Evolutionary conservation across 2,797 vertebrate species (phyloP).

Genomic region (Crenichthys baileyi): DNA sequence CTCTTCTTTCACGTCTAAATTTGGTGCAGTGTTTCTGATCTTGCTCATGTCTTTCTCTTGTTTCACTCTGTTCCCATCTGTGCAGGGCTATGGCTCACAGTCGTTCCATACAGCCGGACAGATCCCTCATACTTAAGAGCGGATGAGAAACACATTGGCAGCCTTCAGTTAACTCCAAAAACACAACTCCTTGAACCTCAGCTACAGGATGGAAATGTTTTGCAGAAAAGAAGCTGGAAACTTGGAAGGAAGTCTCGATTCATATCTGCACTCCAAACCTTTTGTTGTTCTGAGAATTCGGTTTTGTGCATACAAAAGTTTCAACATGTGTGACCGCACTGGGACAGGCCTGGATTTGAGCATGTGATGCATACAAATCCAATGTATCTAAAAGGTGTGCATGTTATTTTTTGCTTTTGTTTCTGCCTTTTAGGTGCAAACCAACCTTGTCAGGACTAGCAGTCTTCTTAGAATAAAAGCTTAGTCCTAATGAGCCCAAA

Average conservation of each 20-base stretch:
- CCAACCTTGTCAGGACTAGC: background rate
- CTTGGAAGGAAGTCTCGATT: slow-evolving; percentile 60
- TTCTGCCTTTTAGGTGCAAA: background rate
- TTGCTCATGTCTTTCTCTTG: slow-evolving; percentile 32
- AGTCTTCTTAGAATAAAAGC: background rate
- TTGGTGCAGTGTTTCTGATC: slow-evolving; percentile 42
- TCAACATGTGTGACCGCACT: slow-evolving; percentile 34
- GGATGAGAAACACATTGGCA: slow-evolving; percentile 82
- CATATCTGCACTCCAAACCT: slow-evolving; percentile 54
- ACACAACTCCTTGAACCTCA: slow-evolving; percentile 62
- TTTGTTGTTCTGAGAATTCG: slow-evolving; percentile 42
- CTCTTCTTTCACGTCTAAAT: slow-evolving; percentile 48
- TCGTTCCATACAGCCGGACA: slow-evolving; percentile 58
- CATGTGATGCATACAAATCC: slow-evolving; percentile 18
- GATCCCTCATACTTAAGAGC: slow-evolving; percentile 70
- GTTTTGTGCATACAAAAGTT: slow-evolving; percentile 37
- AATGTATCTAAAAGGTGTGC: background rate
- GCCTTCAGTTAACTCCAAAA: slow-evolving; percentile 59
- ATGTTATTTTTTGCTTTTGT: background rate
- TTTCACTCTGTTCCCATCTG: slow-evolving; percentile 46
- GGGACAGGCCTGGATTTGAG: slow-evolving; percentile 19
- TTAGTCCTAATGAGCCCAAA: background rate
- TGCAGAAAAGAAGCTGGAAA: slow-evolving; percentile 51
- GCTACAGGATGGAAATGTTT: slow-evolving; percentile 55
- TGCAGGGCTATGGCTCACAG: slow-evolving; percentile 64